Percentiles rank a stretch among this genome's conserved stretches.
Evolutionary conservation across 35 echinoderm and acorn worm species (phyloP).

Genomic region (Lytechinus variegatus): DNA sequence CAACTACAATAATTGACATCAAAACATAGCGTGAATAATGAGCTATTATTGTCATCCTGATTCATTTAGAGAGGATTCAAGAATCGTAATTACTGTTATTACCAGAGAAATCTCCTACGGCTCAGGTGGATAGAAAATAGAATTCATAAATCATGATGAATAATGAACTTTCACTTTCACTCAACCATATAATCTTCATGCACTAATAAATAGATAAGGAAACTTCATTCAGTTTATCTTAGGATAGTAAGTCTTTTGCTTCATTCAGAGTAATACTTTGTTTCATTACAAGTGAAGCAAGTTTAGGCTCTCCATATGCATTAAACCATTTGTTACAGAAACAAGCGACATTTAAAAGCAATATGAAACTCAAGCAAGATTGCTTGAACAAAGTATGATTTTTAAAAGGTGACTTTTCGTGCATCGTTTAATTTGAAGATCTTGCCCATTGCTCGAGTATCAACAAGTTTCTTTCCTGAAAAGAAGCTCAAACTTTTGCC

Average conservation of each 20-base stretch:
- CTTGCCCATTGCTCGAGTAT: neutral
- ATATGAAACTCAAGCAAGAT: too few relatives aligned
- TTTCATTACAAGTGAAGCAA: too few relatives aligned
- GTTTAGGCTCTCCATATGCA: too few relatives aligned
- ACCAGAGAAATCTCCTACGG: neutral
- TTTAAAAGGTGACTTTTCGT: neutral
- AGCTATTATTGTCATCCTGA: neutral
- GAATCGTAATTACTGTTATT: neutral
- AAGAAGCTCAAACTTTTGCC: neutral
- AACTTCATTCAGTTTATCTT: too few relatives aligned
- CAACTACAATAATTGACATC: neutral
- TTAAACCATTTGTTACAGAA: too few relatives aligned
- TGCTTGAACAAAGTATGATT: too few relatives aligned
- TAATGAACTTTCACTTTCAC: neutral
- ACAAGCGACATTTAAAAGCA: too few relatives aligned
- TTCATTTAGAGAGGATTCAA: neutral
- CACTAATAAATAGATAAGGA: too few relatives aligned
- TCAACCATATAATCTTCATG: neutral
- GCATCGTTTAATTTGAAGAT: neutral
- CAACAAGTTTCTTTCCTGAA: neutral
- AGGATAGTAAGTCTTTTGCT: too few relatives aligned
- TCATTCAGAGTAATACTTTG: too few relatives aligned
- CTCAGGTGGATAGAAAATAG: neutral
- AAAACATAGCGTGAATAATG: constrained; percentile 6
- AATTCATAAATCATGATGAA: neutral